phyloP scores from a whole-genome alignment of 1,140 invertebrate species.

The Heliothis subflexa region DNA sequence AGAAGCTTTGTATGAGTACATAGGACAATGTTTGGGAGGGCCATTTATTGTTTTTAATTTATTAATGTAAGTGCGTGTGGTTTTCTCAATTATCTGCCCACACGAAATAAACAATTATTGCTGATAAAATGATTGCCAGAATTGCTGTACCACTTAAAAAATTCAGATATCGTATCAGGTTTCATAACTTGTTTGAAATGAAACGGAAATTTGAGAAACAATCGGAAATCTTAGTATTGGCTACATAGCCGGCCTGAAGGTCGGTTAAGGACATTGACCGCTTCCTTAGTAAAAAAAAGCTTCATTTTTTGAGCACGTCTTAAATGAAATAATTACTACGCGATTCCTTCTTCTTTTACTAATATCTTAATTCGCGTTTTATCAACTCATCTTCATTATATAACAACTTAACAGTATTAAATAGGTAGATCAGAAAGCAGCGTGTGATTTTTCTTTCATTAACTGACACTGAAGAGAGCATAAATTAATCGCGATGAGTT shows the following conservation, averaged over 20 bases:
- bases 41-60: too few species aligned
- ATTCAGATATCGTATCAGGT: background rate
- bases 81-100: too few species aligned
- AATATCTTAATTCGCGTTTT: background rate
- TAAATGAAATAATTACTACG: constrained; percentile 21
- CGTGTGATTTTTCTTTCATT: constrained; percentile 1
- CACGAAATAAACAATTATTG: too few species aligned
- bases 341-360: constrained; percentile 20
- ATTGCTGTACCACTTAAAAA: background rate
- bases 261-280: constrained; percentile 11
- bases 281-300: background rate
- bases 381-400: background rate
- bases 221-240: constrained; percentile 4
- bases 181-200: background rate
- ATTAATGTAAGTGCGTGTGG: too few species aligned
- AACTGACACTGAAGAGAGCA: background rate
- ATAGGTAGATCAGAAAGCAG: background rate
- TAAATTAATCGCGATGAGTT: constrained; percentile 25
- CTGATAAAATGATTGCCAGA: too few species aligned
- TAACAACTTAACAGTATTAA: background rate
- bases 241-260: constrained; percentile 12
- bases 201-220: background rate
- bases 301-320: background rate
- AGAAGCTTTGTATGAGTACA: too few species aligned
- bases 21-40: too few species aligned